Conservation (phyloP, 2,797 vertebrate species). For the Adelosebastes latens region DNA sequence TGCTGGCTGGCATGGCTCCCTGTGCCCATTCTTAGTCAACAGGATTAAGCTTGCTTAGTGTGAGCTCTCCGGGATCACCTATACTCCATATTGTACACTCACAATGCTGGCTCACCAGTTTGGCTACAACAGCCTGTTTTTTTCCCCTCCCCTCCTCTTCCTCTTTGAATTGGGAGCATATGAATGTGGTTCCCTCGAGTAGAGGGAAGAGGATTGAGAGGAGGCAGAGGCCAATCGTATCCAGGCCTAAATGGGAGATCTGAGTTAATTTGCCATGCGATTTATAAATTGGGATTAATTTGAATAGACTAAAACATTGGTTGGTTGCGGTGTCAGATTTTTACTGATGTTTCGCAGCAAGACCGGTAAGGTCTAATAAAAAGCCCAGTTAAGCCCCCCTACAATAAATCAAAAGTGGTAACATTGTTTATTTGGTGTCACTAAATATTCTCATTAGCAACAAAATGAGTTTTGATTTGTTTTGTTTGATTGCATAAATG, state of each 20-base stretch:
- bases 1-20: conserved; percentile 81
- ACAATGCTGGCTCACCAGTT: conserved; percentile 80
- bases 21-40: conserved; percentile 85
- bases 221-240: conserved; percentile 60
- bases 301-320: conserved; percentile 58
- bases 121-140: conserved; percentile 70
- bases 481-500: conserved; percentile 38
- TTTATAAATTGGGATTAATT: conserved; percentile 67
- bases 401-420: conserved; percentile 7
- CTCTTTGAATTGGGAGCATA: conserved; percentile 53
- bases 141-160: conserved; percentile 29
- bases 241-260: conserved; percentile 65
- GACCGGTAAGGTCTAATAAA: not conserved
- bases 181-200: conserved; percentile 61
- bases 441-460: conserved; percentile 39
- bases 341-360: conserved; percentile 40
- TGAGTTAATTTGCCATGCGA: conserved; percentile 73
- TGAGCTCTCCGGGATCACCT: conserved; percentile 83
- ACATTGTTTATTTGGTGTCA: conserved; percentile 28
- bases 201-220: conserved; percentile 63
- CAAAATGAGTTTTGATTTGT: conserved; percentile 44
- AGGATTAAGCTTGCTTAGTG: conserved; percentile 87
- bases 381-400: not conserved
- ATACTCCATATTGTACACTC: conserved; percentile 79
- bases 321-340: conserved; percentile 52